These are phyloP conservation scores for Andricus grossulariae DNA, from an alignment of 1,140 invertebrate genomes.

Conservation along the genomic window DNA sequence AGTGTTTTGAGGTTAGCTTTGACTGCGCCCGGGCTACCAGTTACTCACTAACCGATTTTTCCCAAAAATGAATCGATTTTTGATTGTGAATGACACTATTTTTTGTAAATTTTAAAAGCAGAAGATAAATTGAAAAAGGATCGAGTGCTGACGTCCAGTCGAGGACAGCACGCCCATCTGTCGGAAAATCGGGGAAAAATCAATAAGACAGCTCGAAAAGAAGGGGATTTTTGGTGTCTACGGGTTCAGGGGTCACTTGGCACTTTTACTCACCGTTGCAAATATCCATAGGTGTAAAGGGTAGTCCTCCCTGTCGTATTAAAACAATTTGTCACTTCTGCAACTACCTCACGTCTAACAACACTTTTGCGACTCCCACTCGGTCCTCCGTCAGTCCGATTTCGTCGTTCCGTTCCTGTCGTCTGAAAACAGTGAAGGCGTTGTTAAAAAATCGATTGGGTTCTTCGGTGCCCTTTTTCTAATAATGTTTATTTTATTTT, in stretches of 20 bases:
- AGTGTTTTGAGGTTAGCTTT: conserved; percentile 63
- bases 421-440: conserved; percentile 40
- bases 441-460: conserved; percentile 30
- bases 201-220: conserved; percentile 49
- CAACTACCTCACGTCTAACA: conserved; percentile 56
- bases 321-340: conserved; percentile 62
- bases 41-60: conserved; percentile 1
- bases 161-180: conserved; percentile 58
- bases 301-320: conserved; percentile 44
- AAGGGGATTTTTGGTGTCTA: conserved; percentile 9
- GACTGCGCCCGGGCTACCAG: background rate
- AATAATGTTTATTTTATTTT: too few species aligned
- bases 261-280: conserved; percentile 53
- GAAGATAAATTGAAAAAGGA: conserved; percentile 28
- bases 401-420: conserved; percentile 55
- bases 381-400: conserved; percentile 51
- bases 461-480: background rate
- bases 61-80: background rate
- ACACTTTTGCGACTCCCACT: conserved; percentile 63
- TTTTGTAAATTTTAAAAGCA: conserved; percentile 9
- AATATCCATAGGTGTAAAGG: conserved; percentile 59
- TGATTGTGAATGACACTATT: background rate
- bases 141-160: conserved; percentile 16
- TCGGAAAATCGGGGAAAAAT: conserved; percentile 51
- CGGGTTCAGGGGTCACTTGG: background rate